Conservation (phyloP, 2,888 invertebrate species). For the Buathra laborator region DNA sequence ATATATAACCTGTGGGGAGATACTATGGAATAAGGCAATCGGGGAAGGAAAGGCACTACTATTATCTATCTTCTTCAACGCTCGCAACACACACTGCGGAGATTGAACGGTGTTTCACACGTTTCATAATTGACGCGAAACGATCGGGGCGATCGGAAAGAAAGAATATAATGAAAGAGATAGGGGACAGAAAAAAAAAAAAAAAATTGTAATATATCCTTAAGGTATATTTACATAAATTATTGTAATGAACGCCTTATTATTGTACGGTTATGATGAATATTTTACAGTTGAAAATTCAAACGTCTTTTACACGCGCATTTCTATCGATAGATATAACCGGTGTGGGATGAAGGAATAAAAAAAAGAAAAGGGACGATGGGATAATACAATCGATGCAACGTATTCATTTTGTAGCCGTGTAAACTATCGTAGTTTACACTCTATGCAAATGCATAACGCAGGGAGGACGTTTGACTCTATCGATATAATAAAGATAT, state of each 20-base stretch:
- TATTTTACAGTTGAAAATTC: slow-evolving; percentile 36
- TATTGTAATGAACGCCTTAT: slow-evolving; percentile 55
- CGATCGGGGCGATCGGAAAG: slow-evolving; percentile 26
- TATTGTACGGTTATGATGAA: slow-evolving; percentile 60
- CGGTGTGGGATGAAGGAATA: not conserved
- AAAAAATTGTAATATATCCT: slow-evolving; percentile 24
- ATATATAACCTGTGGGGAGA: too few relatives aligned
- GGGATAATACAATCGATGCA: not conserved
- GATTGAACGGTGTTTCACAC: slow-evolving; percentile 58
- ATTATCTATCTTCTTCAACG: not conserved
- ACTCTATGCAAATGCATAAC: slow-evolving; percentile 20
- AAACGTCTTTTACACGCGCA: not conserved
- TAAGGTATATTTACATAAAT: slow-evolving; percentile 59
- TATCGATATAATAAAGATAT: not conserved
- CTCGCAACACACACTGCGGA: not conserved
- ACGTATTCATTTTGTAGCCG: not conserved
- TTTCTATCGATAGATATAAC: not conserved
- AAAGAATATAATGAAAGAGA: slow-evolving; percentile 22
- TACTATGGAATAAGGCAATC: slow-evolving; percentile 9
- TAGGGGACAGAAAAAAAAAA: slow-evolving; percentile 15
- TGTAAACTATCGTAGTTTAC: not conserved
- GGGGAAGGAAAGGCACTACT: not conserved
- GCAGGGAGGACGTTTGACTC: not conserved
- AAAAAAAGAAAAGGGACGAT: not conserved
- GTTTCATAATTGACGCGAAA: slow-evolving; percentile 57